These are phyloP conservation scores for Trichopria drosophilae DNA, from an alignment of 2,888 invertebrate species.

Conservation along the genomic window DNA sequence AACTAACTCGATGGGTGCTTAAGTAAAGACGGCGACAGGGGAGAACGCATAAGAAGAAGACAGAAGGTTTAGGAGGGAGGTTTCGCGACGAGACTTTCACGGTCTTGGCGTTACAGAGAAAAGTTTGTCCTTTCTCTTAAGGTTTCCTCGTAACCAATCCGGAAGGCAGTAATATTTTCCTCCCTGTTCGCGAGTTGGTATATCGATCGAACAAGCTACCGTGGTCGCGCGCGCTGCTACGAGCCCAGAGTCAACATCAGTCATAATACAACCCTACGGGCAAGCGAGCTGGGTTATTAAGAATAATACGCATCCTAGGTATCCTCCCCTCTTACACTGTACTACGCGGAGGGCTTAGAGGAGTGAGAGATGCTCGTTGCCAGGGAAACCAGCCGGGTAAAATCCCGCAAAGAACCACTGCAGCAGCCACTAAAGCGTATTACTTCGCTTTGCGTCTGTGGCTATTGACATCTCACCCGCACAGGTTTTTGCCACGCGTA, in stretches of 20 bases:
- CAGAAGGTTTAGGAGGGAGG: conserved; percentile 16
- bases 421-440: conserved; percentile 39
- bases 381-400: conserved; percentile 58
- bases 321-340: conserved; percentile 35
- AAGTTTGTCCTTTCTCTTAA: background rate
- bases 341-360: conserved; percentile 39
- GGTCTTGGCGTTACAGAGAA: conserved; percentile 7
- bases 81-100: conserved; percentile 20
- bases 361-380: no score
- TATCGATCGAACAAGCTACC: conserved; percentile 44
- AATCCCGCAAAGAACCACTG: conserved; percentile 57
- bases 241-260: conserved; percentile 58
- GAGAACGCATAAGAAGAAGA: conserved; percentile 30
- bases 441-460: conserved; percentile 33
- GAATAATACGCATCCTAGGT: conserved; percentile 58
- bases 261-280: conserved; percentile 57
- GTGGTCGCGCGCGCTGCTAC: conserved; percentile 42
- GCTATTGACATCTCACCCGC: conserved; percentile 36
- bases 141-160: conserved; percentile 45
- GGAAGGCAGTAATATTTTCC: conserved; percentile 48
- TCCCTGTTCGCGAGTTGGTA: conserved; percentile 41
- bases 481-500: no score
- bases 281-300: conserved; percentile 56
- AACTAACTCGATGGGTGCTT: no score
- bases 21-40: no score